These are phyloP conservation scores for Rhabdornis inornatus DNA, from an alignment of 2,113 vertebrate species.

Conservation along the genomic window DNA sequence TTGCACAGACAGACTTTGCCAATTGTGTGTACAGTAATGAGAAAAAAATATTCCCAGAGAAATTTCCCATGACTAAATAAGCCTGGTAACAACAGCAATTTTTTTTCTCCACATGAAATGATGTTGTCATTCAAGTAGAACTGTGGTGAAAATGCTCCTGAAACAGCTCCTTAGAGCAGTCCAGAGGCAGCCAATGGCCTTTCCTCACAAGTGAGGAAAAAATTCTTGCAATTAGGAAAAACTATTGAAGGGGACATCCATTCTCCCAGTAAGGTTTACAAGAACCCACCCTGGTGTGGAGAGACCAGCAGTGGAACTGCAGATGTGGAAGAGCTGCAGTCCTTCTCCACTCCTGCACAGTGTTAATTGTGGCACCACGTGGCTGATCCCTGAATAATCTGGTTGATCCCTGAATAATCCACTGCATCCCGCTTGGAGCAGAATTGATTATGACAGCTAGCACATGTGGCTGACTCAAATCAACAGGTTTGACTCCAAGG, in stretches of 20 bases:
- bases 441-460: neutral
- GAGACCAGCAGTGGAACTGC: neutral
- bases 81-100: neutral
- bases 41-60: slow-evolving; percentile 35
- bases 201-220: neutral
- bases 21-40: slow-evolving; percentile 6
- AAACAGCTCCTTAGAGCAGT: neutral
- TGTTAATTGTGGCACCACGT: neutral
- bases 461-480: neutral
- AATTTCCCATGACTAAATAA: slow-evolving; percentile 17
- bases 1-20: neutral
- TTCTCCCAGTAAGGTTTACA: neutral
- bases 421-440: neutral
- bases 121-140: neutral
- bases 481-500: neutral
- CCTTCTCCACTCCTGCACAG: accelerated
- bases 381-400: neutral
- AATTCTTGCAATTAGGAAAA: neutral
- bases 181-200: neutral
- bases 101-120: neutral
- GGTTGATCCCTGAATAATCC: neutral
- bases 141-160: neutral
- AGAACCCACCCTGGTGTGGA: neutral
- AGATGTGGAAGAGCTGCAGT: neutral
- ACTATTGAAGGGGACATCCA: neutral